Evolutionary conservation across 2,113 vertebrate species (phyloP).

Genomic region (Morone saxatilis): DNA sequence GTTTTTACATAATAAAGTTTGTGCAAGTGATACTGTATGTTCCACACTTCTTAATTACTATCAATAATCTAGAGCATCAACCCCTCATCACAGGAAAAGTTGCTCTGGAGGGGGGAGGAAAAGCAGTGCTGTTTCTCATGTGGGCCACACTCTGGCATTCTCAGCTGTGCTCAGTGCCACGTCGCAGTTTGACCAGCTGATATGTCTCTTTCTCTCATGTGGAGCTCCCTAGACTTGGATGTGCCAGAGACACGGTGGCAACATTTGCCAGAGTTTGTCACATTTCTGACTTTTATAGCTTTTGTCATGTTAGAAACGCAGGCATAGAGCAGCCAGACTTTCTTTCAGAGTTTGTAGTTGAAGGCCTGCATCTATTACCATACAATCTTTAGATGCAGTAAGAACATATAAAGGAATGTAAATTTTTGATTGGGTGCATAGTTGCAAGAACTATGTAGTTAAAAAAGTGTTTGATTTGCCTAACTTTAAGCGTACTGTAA

Average conservation of each 20-base stretch:
- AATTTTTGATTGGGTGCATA: not conserved
- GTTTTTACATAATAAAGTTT: not conserved
- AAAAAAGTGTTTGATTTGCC: no score
- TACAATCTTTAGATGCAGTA: not conserved
- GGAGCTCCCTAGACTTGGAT: not conserved
- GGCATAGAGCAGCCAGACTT: no score
- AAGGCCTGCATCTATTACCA: no score
- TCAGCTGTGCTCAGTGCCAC: no score
- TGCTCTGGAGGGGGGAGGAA: no score
- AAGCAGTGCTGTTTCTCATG: not conserved
- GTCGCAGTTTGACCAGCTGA: not conserved
- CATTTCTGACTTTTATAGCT: not conserved
- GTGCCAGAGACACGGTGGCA: not conserved
- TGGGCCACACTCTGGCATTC: not conserved
- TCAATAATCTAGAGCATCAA: no score
- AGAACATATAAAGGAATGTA: not conserved
- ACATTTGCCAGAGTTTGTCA: not conserved
- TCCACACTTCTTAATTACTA: no score
- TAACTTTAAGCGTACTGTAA: not conserved
- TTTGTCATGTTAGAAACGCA: not conserved
- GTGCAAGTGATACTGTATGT: not conserved
- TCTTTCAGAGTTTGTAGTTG: no score
- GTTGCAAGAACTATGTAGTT: not conserved
- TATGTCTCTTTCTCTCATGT: not conserved
- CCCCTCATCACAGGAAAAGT: no score